These are phyloP conservation scores for Muscicapa adusta DNA, from an alignment of 2,113 vertebrate species.

Conservation along the genomic window DNA sequence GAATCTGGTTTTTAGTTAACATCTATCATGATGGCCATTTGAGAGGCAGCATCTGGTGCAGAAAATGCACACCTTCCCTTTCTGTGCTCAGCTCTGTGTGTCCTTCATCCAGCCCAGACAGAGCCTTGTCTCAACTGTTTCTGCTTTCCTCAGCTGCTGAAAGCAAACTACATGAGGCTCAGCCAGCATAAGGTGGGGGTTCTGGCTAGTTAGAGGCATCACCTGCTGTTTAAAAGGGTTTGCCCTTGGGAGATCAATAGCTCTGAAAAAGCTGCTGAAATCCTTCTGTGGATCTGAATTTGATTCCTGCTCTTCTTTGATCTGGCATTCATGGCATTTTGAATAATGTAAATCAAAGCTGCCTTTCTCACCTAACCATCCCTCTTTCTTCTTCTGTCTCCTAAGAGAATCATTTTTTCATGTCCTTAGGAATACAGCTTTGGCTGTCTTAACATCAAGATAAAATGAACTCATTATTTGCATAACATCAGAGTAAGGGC, in stretches of 20 bases:
- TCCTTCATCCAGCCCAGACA: not conserved
- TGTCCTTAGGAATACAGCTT: not conserved
- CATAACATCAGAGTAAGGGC: not conserved
- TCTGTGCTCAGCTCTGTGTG: not conserved
- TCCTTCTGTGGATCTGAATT: not conserved
- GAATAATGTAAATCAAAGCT: conserved; percentile 2
- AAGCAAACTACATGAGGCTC: not conserved
- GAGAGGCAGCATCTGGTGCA: not conserved
- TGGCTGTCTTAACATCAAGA: not conserved
- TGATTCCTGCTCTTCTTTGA: conserved; percentile 23
- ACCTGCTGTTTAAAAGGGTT: not conserved
- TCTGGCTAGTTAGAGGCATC: conserved; percentile 5
- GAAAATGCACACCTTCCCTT: not conserved
- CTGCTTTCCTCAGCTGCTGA: conserved; percentile 3
- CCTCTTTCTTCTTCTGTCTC: not conserved
- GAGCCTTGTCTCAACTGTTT: not conserved
- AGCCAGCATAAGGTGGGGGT: not conserved
- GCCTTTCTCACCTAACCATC: conserved; percentile 8
- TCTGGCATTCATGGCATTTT: not conserved
- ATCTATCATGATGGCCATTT: not conserved
- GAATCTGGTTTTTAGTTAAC: not conserved
- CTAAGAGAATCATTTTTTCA: not conserved
- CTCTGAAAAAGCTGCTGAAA: conserved; percentile 29
- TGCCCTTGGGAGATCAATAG: conserved; percentile 10
- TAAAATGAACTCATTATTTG: conserved; percentile 2